These are phyloP conservation scores for Eilema depressum DNA, from an alignment of 2,888 invertebrate species.

Conservation along the genomic window DNA sequence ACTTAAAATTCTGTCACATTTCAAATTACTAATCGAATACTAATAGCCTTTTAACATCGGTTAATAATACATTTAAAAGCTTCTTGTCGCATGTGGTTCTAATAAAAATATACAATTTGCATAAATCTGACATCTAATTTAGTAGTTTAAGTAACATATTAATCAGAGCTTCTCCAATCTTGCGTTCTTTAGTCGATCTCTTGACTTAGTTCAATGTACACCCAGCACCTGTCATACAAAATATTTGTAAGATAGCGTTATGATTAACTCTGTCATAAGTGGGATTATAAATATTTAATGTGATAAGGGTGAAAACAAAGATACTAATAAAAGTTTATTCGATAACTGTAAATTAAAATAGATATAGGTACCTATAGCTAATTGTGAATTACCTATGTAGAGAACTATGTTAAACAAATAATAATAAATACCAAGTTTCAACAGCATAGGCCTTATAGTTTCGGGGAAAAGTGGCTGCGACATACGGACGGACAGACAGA, in stretches of 20 bases:
- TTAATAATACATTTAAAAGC: slow-evolving; percentile 72
- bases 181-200: slow-evolving; percentile 61
- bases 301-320: slow-evolving; percentile 4
- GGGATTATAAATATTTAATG: slow-evolving; percentile 33
- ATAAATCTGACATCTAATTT: slow-evolving; percentile 77
- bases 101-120: slow-evolving; percentile 75
- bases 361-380: too few species aligned
- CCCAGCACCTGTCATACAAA: slow-evolving; percentile 36
- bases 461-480: too few species aligned
- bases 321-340: background rate
- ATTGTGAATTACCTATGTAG: too few species aligned
- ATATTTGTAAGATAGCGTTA: slow-evolving; percentile 31
- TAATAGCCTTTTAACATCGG: slow-evolving; percentile 68
- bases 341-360: too few species aligned
- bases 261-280: slow-evolving; percentile 35
- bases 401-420: too few species aligned
- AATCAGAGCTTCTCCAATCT: slow-evolving; percentile 73
- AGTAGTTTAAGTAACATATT: slow-evolving; percentile 73
- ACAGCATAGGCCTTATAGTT: too few species aligned
- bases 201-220: slow-evolving; percentile 54
- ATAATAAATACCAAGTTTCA: too few species aligned
- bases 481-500: too few species aligned
- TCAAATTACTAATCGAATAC: slow-evolving; percentile 78
- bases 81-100: slow-evolving; percentile 77
- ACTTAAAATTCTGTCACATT: slow-evolving; percentile 66